Evolutionary conservation across 2,113 vertebrate genomes (phyloP), one percentile per base, ranked within the genome.

Genomic region (Pluvianellus socialis): DNA sequence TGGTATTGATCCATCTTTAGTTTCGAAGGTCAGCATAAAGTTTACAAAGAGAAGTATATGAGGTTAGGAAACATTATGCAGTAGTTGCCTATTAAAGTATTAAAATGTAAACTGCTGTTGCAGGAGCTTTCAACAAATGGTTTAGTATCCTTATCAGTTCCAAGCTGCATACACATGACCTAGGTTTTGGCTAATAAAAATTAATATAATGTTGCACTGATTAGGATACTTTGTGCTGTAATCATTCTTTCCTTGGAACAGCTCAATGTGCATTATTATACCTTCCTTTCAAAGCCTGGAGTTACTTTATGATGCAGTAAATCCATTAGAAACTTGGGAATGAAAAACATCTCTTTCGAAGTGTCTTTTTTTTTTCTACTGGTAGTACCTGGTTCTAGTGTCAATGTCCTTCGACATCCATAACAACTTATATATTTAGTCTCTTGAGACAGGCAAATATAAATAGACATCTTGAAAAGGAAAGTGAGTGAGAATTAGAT

Each of bases 21-120:
- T 55, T 95, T 94, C 11, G n/a, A 96, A 97, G 88, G 92, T 97
- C 94, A 96, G 79, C 45, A 80, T 77, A 68, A 94, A 82, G 94
- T 92, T 62, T 96, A 80, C 55, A 49, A 92, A 95, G 62, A 97
- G 50, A 86, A 88, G 27, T 9, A 42, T 55, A 62, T 44, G 88
- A 95, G 35, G 44, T 38, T 91, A 79, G 81, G 85, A 92, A 92
- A 50, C 17, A 88, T 95, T 92, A 94, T 65, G 81, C 68, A 86
- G 38, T 32, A 28, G 17, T 61, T 89, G 68, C 23, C 73, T 85
- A 86, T 92, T 93, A 89, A 97, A 76, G 53, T 73, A 79, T 81
- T 87, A 79, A 97, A 95, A 88, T 71, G 42, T 86, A 50, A 92
- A 90, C 88, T 91, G 27, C 50, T 86, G 15, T 76, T 83, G 61